Percentiles rank a stretch among this genome's conserved stretches.
These are phyloP conservation scores for Apantesis nais DNA, from an alignment of 2,888 invertebrate genomes.

Conservation along the genomic window DNA sequence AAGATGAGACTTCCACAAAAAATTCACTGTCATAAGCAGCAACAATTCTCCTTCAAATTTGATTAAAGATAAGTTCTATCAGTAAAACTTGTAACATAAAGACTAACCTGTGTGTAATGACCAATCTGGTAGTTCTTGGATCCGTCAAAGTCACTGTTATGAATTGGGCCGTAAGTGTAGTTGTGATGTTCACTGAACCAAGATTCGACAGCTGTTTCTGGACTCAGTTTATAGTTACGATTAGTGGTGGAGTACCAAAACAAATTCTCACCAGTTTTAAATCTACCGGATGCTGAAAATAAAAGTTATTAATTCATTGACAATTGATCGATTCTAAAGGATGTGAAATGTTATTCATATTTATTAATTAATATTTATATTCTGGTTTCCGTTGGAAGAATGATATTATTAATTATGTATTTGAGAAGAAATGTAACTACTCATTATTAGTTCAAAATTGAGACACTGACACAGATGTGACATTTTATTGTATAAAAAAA, in stretches of 20 bases:
- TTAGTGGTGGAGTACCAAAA: conserved; percentile 59
- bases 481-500: not conserved
- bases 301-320: not conserved
- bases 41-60: no score
- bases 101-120: conserved; percentile 75
- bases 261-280: conserved; percentile 71
- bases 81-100: not conserved
- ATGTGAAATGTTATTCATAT: not conserved
- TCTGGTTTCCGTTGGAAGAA: not conserved
- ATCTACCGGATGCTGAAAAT: conserved; percentile 65
- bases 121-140: conserved; percentile 56
- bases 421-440: not conserved
- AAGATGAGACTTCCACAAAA: no score
- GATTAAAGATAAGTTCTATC: not conserved
- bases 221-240: conserved; percentile 47
- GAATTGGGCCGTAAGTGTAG: conserved; percentile 58
- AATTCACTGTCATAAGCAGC: no score
- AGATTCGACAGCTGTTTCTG: conserved; percentile 49
- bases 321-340: not conserved
- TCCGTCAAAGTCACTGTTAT: conserved; percentile 50
- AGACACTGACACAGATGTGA: not conserved
- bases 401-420: not conserved
- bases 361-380: conserved; percentile 2
- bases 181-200: conserved; percentile 73
- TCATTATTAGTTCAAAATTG: not conserved